These are phyloP conservation scores for Leucophora obtusa DNA, from an alignment of 2,888 invertebrate genomes.

Conservation along the genomic window DNA sequence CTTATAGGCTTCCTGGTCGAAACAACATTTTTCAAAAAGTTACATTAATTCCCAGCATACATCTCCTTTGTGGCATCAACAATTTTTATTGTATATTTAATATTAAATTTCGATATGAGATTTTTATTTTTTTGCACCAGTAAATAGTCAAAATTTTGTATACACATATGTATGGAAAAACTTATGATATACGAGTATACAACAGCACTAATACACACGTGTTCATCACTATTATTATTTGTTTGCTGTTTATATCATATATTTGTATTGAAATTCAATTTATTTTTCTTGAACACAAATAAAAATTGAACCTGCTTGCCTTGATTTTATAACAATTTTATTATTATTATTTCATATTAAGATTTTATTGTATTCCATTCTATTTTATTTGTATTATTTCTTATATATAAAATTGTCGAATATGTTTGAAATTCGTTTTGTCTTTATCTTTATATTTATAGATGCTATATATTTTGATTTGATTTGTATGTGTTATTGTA, in stretches of 20 bases:
- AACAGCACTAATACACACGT: not conserved
- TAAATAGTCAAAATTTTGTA: not conserved
- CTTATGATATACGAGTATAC: not conserved
- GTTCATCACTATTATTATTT: not conserved
- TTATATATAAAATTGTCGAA: slow-evolving; percentile 9
- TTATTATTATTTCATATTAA: slow-evolving; percentile 30
- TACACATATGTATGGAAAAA: not conserved
- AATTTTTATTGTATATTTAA: not conserved
- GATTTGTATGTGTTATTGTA: slow-evolving; percentile 30
- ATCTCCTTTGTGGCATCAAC: not conserved
- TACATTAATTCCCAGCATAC: no score
- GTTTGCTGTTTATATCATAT: not conserved
- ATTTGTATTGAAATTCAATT: not conserved
- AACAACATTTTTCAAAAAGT: no score
- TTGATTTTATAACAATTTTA: slow-evolving; percentile 34
- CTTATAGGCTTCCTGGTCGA: no score
- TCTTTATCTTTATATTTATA: slow-evolving; percentile 32
- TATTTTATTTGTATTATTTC: not conserved
- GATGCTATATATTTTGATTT: slow-evolving; percentile 22
- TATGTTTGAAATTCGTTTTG: not conserved
- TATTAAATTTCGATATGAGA: not conserved
- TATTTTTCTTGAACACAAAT: not conserved
- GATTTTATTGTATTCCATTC: slow-evolving; percentile 28
- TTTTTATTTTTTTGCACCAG: not conserved
- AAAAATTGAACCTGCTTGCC: slow-evolving; percentile 5